Conservation (phyloP, 2,888 invertebrate genomes). For the Eilema depressum region DNA sequence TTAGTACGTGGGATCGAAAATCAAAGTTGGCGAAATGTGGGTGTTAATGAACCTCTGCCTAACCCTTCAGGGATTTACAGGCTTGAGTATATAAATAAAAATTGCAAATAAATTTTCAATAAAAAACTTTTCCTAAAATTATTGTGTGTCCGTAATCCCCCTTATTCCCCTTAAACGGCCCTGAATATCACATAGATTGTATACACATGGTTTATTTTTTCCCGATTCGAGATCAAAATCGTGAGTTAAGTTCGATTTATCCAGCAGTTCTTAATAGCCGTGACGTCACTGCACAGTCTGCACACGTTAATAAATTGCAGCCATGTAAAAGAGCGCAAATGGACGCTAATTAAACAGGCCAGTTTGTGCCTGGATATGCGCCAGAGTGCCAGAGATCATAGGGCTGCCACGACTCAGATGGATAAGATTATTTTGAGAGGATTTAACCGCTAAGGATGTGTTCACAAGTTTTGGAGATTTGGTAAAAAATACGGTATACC, state of each 20-base stretch:
- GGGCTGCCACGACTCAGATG: slow-evolving; percentile 20
- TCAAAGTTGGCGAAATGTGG: no score
- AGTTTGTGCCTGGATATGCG: slow-evolving; percentile 61
- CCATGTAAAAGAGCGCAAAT: slow-evolving; percentile 56
- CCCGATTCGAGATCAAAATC: background rate
- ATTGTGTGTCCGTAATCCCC: background rate
- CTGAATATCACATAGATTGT: background rate
- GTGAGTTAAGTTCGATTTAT: background rate
- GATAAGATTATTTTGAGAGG: background rate
- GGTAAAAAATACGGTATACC: no score
- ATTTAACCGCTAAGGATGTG: background rate
- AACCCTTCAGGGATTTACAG: no score
- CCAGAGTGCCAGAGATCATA: slow-evolving; percentile 61
- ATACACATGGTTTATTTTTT: background rate
- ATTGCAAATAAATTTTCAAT: no score
- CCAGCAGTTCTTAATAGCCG: background rate
- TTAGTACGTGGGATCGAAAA: no score
- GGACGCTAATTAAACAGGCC: slow-evolving; percentile 61
- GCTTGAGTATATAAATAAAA: no score
- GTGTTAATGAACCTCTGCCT: no score
- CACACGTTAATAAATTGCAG: slow-evolving; percentile 24
- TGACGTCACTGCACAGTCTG: slow-evolving; percentile 15
- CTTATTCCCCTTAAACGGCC: background rate
- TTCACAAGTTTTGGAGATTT: background rate
- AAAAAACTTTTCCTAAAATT: background rate